Base-by-base conservation (phyloP, 30 jellyfish, hydroid and myxozoan genomes). In the Morbakka virulenta region DNA sequence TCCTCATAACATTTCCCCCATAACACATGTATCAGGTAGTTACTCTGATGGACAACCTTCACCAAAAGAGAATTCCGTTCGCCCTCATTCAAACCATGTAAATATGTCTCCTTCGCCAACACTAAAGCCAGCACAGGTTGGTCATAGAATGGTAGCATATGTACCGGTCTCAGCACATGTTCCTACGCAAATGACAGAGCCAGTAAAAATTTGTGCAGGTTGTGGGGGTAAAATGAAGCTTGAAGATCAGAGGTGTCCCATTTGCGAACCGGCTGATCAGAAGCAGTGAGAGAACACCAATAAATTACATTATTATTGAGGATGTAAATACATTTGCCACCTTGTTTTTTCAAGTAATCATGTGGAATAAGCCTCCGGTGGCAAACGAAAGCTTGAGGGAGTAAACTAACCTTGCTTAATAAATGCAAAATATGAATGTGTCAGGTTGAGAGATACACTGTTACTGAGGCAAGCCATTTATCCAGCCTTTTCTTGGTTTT, bases 101-200 rank as follows among this genome's bases (percentile, higher is more conserved):
- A 82, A 83, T 65, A 72, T 77, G 13, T 80, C 88, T 0, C 89
- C 75, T 4, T 73, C 88, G 11, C 79, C 96, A 2, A 24, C 89
- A 13, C 14, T 78, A 82, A 89, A 89, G 29, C 50, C 52, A 32
- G 71, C 87, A 27, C 93, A 84, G 64, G 14, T 78, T 48, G 49
- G 74, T 25, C 95, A 85, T 68, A 84, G 98, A 27, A 90, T 90
- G 95, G 93, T 83, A 4, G 90, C 98, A 4, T 91, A 91, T 61
- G 98, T 91, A 52, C 98, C 98, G 9, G 98, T 91, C 1, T 85
- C 98, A 0, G 89, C 98, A 11, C 98, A 91, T 75, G 95, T 91
- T 28, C 96, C 96, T 14, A 70, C 80, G 64, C 95, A 95, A 73
- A 74, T 85, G 82, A 57, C 89, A 28, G 98, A 91, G 33, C 98